Evolutionary conservation across 2,888 invertebrate genomes (phyloP), one percentile per base, ranked within the genome.

Genomic region (Cremastobaeus sp.): DNA sequence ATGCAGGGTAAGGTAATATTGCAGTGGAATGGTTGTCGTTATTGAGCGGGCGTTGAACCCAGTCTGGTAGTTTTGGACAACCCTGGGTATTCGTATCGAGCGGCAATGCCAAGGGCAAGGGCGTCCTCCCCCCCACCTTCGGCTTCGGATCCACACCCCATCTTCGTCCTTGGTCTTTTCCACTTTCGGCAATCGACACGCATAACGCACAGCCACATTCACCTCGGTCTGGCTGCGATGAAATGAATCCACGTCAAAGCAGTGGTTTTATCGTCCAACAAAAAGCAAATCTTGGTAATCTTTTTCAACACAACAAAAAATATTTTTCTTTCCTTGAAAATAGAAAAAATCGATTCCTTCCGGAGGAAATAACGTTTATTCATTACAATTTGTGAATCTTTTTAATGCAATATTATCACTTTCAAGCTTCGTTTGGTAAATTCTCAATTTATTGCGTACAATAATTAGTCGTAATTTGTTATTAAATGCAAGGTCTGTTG

Each of bases 91-190:
- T 84, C 83, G 86, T 87, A 87, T 87, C 85, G 87, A 87, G 87
- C 87, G 87, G 85, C 87, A 87, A 87, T 87, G 87, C 87, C 87
- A 87, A 87, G 86, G 86, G 87, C 86, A 87, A 87, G 87, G 87
- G 87, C 86, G 86, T 78, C 83, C 83, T 79, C 80, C 84, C 80
- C n/a, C 79, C 80, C 81, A 77, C 77, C 70, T 48, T 66, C 59
- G 21, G 47, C 76, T 52, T 65, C 62, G 75, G 74, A 57, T 72
- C 74, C 70, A 70, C 72, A 66, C 77, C 77, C 74, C 77, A 77
- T 69, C 76, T 68, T 64, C 73, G 74, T 75, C 74, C 77, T 75
- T 71, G 60, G 74, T 78, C 82, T 80, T 80, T 79, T 79, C 78
- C 79, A 76, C 79, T 77, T 79, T 76, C 80, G 72, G 77, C 74